Conservation (phyloP, 2,888 invertebrate genomes). For the Cantharis rufa region DNA sequence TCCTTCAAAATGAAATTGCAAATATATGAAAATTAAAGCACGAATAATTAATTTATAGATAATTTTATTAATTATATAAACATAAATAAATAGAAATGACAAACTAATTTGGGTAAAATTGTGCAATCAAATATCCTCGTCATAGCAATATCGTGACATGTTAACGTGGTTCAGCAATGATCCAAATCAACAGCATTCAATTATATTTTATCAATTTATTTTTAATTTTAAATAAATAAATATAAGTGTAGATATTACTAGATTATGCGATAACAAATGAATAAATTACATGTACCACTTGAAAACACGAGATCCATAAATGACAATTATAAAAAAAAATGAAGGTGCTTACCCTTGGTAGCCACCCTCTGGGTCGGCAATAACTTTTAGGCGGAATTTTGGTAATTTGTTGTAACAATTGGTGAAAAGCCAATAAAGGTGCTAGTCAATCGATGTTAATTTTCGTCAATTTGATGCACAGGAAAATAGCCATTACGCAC, state of each 20-base stretch:
- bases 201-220: not conserved
- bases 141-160: not conserved
- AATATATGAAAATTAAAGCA: not conserved
- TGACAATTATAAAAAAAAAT: conserved; percentile 29
- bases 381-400: conserved; percentile 81
- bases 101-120: not conserved
- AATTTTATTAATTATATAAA: not conserved
- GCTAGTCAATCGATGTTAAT: conserved; percentile 49
- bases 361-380: conserved; percentile 83
- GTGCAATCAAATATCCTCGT: not conserved
- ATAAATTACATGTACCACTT: not conserved
- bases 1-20: not conserved
- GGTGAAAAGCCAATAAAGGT: conserved; percentile 50
- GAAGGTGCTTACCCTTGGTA: conserved; percentile 62
- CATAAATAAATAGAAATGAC: not conserved
- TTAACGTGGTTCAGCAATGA: not conserved
- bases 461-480: conserved; percentile 37
- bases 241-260: not conserved
- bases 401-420: conserved; percentile 63
- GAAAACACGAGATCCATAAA: not conserved
- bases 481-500: conserved; percentile 45
- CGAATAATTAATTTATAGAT: not conserved
- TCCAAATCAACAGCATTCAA: not conserved
- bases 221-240: not conserved
- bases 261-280: not conserved